Base-by-base conservation (phyloP, 2,888 invertebrate genomes). In the Rotaria sp. region DNA sequence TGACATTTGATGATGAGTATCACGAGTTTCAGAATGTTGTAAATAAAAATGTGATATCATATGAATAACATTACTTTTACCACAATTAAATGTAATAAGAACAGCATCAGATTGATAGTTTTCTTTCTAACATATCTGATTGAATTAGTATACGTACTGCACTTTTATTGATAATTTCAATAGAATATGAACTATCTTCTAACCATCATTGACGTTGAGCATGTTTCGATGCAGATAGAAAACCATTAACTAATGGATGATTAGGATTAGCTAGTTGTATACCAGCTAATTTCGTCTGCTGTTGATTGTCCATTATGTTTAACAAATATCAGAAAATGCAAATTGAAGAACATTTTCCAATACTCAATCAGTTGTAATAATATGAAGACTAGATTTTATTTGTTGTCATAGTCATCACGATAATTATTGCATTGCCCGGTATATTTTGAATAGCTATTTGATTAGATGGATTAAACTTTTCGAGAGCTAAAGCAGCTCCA, bases 11-110 rank as follows among this genome's bases (percentile, higher is more conserved):
- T 74, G 74, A 35, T 38, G 74, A 35, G 35, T 18, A 24, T 74
- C 74, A 74, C 74, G 74, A 5, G 74, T 74, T 74, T 74, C 74
- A 21, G 74, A 35, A 35, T 38, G 30, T 74, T 74, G 74, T 38
- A 74, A 74, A 74, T 74, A 74, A n/a, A 74, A 74, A 38, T 74
- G 74, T 35, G 74, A 74, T 13, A 74, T 38, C 74, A 74, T 74
- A 74, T 74, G 74, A 35, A 74, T 74, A 74, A 74, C 74, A 74
- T 74, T 74, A 15, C 74, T 38, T 74, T 74, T 74, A 21, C 74
- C 74, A 24, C 74, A 74, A 38, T 74, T n/a, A 38, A 74, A 74
- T 74, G 74, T 74, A 74, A 74, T 38, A 18, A 74, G 74, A 38
- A 74, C 11, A 30, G 11, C 74, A 38, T 74, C 74, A 1, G 74